phyloP scores from a whole-genome alignment of 2,113 vertebrate species.

The Notothenia coriiceps region DNA sequence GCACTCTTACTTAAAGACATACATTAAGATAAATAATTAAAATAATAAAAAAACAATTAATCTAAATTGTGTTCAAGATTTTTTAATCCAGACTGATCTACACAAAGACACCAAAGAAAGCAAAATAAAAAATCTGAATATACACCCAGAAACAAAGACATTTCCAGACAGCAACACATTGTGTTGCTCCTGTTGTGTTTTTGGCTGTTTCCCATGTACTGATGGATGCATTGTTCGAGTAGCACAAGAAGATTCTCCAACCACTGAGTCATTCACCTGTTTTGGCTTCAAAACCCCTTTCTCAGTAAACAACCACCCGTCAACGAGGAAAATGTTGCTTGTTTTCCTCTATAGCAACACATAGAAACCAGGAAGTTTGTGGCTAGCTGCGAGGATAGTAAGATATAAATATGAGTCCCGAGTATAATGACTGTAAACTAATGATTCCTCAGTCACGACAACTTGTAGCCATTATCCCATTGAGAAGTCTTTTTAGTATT shows the following conservation, averaged over 20 bases:
- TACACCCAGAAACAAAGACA: not conserved
- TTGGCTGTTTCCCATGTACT: conserved; percentile 87
- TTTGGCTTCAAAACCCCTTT: conserved; percentile 37
- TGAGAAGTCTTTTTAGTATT: not conserved
- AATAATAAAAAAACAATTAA: not conserved
- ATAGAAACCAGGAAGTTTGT: conserved; percentile 30
- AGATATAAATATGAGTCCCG: not conserved
- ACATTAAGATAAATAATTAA: not conserved
- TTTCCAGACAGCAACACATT: not conserved
- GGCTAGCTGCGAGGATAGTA: not conserved
- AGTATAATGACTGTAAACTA: conserved; percentile 13
- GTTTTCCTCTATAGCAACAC: conserved; percentile 48
- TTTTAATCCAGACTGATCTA: not conserved
- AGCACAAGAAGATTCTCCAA: conserved; percentile 68
- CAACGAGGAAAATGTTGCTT: conserved; percentile 21
- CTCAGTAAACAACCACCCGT: conserved; percentile 32
- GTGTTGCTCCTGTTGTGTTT: conserved; percentile 77
- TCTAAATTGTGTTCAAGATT: not conserved
- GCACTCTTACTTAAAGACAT: not conserved
- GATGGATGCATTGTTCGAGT: conserved; percentile 76
- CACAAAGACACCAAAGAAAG: not conserved
- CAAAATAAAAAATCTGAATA: not conserved
- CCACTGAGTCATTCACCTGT: conserved; percentile 82
- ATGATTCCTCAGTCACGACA: not conserved
- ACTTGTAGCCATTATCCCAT: not conserved